phyloP scores from a whole-genome alignment of 1,140 invertebrate genomes.

The Matsumurasca onukii region DNA sequence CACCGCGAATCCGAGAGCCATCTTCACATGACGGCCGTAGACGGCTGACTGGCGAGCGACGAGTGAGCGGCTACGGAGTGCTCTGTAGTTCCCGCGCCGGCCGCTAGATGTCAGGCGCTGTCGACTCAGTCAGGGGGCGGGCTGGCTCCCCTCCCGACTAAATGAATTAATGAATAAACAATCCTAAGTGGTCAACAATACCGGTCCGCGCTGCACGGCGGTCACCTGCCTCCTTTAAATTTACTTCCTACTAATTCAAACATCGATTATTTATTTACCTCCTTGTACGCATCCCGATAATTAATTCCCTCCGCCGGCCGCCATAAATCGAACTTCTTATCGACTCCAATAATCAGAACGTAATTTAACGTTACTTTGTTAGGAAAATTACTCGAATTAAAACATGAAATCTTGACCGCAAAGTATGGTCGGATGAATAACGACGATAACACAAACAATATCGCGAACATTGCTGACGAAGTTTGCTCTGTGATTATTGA shows the following conservation, averaged over 20 bases:
- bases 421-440: not conserved
- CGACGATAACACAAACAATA: not conserved
- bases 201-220: not conserved
- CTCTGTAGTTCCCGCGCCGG: not conserved
- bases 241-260: constrained; percentile 10
- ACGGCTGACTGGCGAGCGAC: constrained; percentile 27
- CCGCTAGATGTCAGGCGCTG: constrained; percentile 26
- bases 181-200: not conserved
- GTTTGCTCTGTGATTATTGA: constrained; percentile 7
- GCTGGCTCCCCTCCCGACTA: not conserved
- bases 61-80: not conserved
- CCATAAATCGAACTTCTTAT: constrained; percentile 12
- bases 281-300: not conserved
- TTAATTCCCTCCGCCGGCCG: constrained; percentile 5
- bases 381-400: constrained; percentile 21
- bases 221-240: constrained; percentile 16
- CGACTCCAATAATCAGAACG: not conserved
- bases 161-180: constrained; percentile 1
- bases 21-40: constrained; percentile 28
- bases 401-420: constrained; percentile 14
- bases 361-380: constrained; percentile 6
- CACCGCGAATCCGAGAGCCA: constrained; percentile 21
- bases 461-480: constrained; percentile 1
- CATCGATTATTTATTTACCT: constrained; percentile 8
- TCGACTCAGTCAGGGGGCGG: not conserved